Percentiles rank a stretch among this genome's conserved stretches.
Evolutionary conservation across 2,888 invertebrate genomes (phyloP).

Genomic region (Odontomyia ornata): DNA sequence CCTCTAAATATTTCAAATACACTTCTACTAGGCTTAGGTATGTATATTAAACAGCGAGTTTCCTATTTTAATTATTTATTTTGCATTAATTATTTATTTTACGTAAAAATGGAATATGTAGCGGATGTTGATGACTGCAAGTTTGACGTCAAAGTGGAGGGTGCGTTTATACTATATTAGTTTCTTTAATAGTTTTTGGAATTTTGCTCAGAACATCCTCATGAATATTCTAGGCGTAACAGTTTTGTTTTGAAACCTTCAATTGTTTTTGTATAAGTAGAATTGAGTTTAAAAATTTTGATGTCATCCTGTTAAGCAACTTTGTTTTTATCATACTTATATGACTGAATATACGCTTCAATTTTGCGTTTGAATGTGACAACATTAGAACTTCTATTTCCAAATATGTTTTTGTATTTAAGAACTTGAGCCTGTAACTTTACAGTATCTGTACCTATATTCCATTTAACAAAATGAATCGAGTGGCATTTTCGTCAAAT

Average conservation of each 20-base stretch:
- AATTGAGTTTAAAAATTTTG: constrained; percentile 11
- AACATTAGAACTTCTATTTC: neutral
- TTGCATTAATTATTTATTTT: too few species aligned
- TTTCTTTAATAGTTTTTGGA: neutral
- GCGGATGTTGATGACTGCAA: too few species aligned
- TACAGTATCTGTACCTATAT: neutral
- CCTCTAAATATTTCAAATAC: too few species aligned
- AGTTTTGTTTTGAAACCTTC: neutral
- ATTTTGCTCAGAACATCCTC: neutral
- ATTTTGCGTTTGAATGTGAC: neutral
- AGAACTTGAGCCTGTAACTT: neutral
- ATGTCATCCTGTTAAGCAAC: neutral
- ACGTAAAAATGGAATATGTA: too few species aligned
- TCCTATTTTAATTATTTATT: too few species aligned
- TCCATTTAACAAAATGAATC: neutral
- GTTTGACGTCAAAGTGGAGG: neutral
- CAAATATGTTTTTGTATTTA: constrained; percentile 5
- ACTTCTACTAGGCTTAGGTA: too few species aligned
- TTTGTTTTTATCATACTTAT: constrained; percentile 4
- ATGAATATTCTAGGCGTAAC: neutral
- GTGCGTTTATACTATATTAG: neutral
- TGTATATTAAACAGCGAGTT: too few species aligned
- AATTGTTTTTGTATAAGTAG: constrained; percentile 7
- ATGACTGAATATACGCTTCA: constrained; percentile 9
- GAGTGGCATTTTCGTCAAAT: neutral